Percentiles rank a stretch among this genome's conserved stretches.
These are phyloP conservation scores for Musca domestica DNA, from an alignment of 1,140 invertebrate genomes.

Conservation along the genomic window DNA sequence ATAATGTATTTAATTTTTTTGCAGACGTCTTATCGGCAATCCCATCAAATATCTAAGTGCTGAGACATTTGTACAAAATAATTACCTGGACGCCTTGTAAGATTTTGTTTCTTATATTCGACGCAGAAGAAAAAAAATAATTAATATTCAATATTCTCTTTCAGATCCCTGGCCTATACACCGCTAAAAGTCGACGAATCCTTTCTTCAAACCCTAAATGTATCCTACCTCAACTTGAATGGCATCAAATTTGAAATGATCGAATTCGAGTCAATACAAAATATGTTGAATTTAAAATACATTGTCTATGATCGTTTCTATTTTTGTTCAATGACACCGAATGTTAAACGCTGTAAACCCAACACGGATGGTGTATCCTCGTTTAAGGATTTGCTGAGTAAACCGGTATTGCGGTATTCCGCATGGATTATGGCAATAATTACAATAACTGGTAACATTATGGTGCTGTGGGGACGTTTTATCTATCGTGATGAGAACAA, in stretches of 20 bases:
- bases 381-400: conserved; percentile 64
- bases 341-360: conserved; percentile 64
- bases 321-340: conserved; percentile 67
- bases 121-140: not conserved
- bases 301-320: conserved; percentile 71
- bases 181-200: conserved; percentile 35
- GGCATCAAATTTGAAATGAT: conserved; percentile 60
- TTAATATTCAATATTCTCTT: not conserved
- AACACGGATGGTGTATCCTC: conserved; percentile 71
- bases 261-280: conserved; percentile 58
- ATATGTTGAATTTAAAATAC: conserved; percentile 57
- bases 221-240: conserved; percentile 55
- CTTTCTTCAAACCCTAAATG: conserved; percentile 38
- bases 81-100: conserved; percentile 58
- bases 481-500: conserved; percentile 62
- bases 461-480: conserved; percentile 69
- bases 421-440: conserved; percentile 73
- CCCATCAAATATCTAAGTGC: conserved; percentile 53
- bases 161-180: conserved; percentile 42
- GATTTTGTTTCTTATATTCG: conserved; percentile 35
- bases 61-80: conserved; percentile 54
- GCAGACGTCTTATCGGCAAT: conserved; percentile 56
- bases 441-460: conserved; percentile 65
- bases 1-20: conserved; percentile 25
- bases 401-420: conserved; percentile 62